Evolutionary conservation across 2,113 vertebrate genomes (phyloP).

Genomic region (Amphiprion ocellaris): DNA sequence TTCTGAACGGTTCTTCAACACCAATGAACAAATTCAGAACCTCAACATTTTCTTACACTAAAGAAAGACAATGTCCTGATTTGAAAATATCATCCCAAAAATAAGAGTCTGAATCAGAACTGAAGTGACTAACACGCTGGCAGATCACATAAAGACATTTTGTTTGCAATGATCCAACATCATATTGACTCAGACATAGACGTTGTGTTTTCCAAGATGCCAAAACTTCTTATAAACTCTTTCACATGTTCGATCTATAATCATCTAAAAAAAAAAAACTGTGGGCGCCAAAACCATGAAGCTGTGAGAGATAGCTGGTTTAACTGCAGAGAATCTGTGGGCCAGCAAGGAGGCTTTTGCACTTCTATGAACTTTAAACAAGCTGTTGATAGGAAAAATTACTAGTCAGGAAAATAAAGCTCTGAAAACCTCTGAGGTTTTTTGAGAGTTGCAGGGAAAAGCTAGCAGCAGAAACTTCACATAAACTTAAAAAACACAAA

Average conservation of each 20-base stretch:
- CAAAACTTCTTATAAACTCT: background rate
- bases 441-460: background rate
- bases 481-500: constrained; percentile 4
- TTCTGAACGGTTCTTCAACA: too few species aligned
- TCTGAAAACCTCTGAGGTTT: background rate
- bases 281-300: too few species aligned
- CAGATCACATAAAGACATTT: constrained; percentile 5
- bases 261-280: background rate
- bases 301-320: too few species aligned
- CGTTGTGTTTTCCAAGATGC: background rate
- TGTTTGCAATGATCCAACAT: constrained; percentile 23
- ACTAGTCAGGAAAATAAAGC: background rate
- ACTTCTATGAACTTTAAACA: constrained; percentile 19
- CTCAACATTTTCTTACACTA: background rate
- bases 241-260: background rate
- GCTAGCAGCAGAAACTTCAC: constrained; percentile 1
- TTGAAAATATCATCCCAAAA: constrained; percentile 21
- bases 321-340: background rate
- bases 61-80: background rate
- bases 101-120: constrained; percentile 29
- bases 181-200: constrained; percentile 33
- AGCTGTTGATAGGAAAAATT: constrained; percentile 15
- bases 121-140: constrained; percentile 30
- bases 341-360: constrained; percentile 2
- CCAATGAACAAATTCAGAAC: too few species aligned